phyloP scores from a whole-genome alignment of 2,797 vertebrate species.

The Cetoscarus ocellatus region DNA sequence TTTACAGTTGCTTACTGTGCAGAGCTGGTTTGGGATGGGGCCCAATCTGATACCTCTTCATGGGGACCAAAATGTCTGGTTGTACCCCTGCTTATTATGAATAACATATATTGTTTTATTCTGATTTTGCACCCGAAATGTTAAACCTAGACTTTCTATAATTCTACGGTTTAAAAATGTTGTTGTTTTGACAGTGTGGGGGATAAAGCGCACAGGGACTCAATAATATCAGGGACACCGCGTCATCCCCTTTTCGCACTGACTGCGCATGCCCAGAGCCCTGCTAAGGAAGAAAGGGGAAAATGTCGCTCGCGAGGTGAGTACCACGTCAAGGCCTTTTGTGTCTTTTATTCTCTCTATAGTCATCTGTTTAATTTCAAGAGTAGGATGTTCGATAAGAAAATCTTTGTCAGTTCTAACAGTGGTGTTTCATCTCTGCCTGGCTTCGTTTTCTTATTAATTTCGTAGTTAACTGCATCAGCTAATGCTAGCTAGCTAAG shows the following conservation, averaged over 20 bases:
- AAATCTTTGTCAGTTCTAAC: rapidly evolving
- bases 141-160: too few relatives aligned
- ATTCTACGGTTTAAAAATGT: too few relatives aligned
- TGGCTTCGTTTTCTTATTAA: neutral
- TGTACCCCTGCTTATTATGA: too few relatives aligned
- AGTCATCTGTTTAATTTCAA: neutral
- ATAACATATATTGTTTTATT: too few relatives aligned
- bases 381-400: rapidly evolving
- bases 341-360: neutral
- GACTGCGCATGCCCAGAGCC: slow-evolving; percentile 66
- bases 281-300: slow-evolving; percentile 59
- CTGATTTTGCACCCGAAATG: too few relatives aligned
- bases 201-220: too few relatives aligned
- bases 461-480: neutral
- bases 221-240: too few relatives aligned
- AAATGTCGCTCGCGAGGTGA: slow-evolving; percentile 84
- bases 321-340: slow-evolving; percentile 37
- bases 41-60: too few relatives aligned
- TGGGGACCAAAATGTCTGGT: too few relatives aligned
- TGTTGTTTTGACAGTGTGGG: too few relatives aligned
- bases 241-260: rapidly evolving
- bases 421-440: rapidly evolving
- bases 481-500: slow-evolving; percentile 40
- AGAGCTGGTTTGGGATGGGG: too few relatives aligned
- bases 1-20: too few relatives aligned